phyloP scores from a whole-genome alignment of 1,140 invertebrate species.

The Chrysoperla carnea region DNA sequence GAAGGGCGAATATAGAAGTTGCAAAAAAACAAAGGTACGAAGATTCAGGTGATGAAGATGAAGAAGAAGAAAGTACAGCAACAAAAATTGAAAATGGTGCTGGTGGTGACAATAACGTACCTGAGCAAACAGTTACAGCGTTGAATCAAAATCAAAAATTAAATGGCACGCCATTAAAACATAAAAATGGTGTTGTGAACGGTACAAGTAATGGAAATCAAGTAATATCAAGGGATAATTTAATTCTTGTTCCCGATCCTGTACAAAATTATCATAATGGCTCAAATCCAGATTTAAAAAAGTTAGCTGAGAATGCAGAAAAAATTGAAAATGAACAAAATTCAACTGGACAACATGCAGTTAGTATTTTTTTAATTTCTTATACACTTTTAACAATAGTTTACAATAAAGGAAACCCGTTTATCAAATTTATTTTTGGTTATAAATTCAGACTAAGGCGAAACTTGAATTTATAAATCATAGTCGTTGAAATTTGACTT shows the following conservation, averaged over 20 bases:
- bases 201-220: slow-evolving; percentile 12
- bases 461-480: too few species aligned
- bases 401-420: not conserved
- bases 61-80: slow-evolving; percentile 6
- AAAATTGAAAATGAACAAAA: slow-evolving; percentile 8
- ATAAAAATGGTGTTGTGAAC: slow-evolving; percentile 4
- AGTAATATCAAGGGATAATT: slow-evolving; percentile 37
- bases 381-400: slow-evolving; percentile 4
- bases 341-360: slow-evolving; percentile 6
- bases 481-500: too few species aligned
- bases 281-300: slow-evolving; percentile 12
- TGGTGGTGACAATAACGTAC: not conserved
- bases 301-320: slow-evolving; percentile 7
- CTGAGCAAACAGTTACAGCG: slow-evolving; percentile 7
- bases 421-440: too few species aligned
- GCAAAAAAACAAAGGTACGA: slow-evolving; percentile 37
- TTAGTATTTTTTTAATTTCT: slow-evolving; percentile 9
- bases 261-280: slow-evolving; percentile 23
- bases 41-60: slow-evolving; percentile 27
- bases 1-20: slow-evolving; percentile 59
- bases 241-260: slow-evolving; percentile 41
- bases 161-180: slow-evolving; percentile 3
- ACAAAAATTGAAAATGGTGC: slow-evolving; percentile 19
- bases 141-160: slow-evolving; percentile 5
- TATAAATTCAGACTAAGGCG: too few species aligned